phyloP scores from a whole-genome alignment of 1,140 invertebrate species.

The Ostrea denselamellosa region DNA sequence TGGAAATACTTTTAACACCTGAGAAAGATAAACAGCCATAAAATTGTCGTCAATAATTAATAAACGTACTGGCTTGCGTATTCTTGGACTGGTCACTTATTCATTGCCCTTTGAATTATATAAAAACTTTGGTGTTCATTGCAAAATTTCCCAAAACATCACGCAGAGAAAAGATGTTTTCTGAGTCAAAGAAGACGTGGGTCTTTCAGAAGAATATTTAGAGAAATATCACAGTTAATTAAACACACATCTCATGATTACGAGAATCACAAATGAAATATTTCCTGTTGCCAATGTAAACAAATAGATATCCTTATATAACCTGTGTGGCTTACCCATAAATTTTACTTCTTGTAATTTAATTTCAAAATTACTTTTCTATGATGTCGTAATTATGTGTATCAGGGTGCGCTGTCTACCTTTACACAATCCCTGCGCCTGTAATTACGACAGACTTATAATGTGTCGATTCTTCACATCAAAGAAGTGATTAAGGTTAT shows the following conservation, averaged over 20 bases:
- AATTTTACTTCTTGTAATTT: slow-evolving; percentile 34
- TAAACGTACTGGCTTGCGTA: not conserved
- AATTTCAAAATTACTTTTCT: slow-evolving; percentile 37
- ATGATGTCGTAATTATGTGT: slow-evolving; percentile 38
- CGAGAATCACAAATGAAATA: not conserved
- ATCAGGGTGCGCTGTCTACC: not conserved
- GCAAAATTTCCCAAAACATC: not conserved
- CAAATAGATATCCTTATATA: slow-evolving; percentile 29
- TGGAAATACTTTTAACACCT: slow-evolving; percentile 10
- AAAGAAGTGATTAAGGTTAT: slow-evolving; percentile 35
- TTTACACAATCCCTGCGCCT: not conserved
- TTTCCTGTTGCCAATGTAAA: slow-evolving; percentile 22
- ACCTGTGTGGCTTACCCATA: not conserved
- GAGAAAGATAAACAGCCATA: slow-evolving; percentile 29
- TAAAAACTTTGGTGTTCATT: not conserved
- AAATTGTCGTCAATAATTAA: slow-evolving; percentile 19
- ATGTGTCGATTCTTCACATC: slow-evolving; percentile 31
- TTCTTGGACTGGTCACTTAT: not conserved
- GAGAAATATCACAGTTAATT: not conserved
- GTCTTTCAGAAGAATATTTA: not conserved
- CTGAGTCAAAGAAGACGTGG: not conserved
- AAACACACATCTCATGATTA: not conserved
- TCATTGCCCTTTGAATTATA: not conserved
- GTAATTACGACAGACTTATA: slow-evolving; percentile 27
- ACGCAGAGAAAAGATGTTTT: not conserved